Percentiles rank a stretch among this genome's conserved stretches.
Conservation (phyloP, 2,888 invertebrate species). For the Diogma glabrata region DNA sequence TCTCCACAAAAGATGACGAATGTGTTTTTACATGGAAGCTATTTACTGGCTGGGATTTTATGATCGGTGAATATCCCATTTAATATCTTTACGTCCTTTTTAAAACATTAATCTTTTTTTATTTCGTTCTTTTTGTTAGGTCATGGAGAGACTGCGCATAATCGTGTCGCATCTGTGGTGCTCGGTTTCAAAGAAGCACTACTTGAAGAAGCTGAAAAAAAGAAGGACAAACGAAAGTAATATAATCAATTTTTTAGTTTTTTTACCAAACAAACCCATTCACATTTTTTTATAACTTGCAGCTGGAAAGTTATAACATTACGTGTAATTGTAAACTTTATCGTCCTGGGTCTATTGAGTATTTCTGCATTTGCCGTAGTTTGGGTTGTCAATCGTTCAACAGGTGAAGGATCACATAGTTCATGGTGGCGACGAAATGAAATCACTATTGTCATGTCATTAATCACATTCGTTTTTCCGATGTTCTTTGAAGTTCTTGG, state of each 20-base stretch:
- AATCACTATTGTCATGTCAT: constrained; percentile 79
- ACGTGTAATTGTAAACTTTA: constrained; percentile 71
- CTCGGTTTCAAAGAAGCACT: constrained; percentile 83
- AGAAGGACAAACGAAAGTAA: constrained; percentile 70
- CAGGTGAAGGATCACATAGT: constrained; percentile 28
- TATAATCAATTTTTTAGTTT: too few relatives aligned
- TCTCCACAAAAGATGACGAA: constrained; percentile 93
- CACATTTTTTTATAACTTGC: constrained; percentile 13
- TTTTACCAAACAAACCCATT: not conserved
- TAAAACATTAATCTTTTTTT: not conserved
- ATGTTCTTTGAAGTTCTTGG: constrained; percentile 85
- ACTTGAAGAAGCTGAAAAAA: constrained; percentile 82
- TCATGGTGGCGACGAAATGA: constrained; percentile 80
- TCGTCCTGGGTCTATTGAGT: constrained; percentile 63
- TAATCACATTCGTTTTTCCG: constrained; percentile 80
- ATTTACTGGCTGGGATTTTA: constrained; percentile 96
- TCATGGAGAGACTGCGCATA: constrained; percentile 82
- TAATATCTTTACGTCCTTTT: not conserved
- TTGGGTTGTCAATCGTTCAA: constrained; percentile 57
- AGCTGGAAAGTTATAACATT: constrained; percentile 79
- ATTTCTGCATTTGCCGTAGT: constrained; percentile 83
- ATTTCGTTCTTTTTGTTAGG: constrained; percentile 22
- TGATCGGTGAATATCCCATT: constrained; percentile 85
- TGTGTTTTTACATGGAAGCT: constrained; percentile 95
- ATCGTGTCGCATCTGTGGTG: constrained; percentile 77